phyloP scores from a whole-genome alignment of 2,113 vertebrate species.

The Neofelis nebulosa region DNA sequence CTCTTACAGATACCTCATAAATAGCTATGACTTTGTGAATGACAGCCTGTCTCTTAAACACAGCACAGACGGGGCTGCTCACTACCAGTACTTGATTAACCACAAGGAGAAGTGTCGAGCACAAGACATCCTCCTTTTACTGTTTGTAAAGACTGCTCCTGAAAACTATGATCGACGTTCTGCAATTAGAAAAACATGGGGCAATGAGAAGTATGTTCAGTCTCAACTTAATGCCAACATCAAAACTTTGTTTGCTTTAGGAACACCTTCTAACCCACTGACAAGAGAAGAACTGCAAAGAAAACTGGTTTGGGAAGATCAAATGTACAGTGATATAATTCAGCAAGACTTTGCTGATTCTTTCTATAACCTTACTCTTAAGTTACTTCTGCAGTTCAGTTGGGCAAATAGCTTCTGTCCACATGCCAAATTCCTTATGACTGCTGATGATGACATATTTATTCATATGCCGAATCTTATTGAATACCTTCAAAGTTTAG shows the following conservation, averaged over 20 bases:
- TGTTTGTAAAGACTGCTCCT: constrained; percentile 94
- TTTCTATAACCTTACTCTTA: constrained; percentile 95
- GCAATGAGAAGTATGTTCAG: constrained; percentile 88
- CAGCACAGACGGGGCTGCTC: constrained; percentile 76
- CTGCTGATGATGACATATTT: constrained; percentile 96
- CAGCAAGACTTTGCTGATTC: constrained; percentile 95
- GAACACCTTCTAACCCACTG: constrained; percentile 73
- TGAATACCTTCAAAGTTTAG: constrained; percentile 88
- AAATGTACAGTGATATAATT: constrained; percentile 87
- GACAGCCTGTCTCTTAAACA: constrained; percentile 85
- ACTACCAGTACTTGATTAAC: constrained; percentile 91
- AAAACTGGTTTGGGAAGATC: constrained; percentile 87
- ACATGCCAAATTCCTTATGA: constrained; percentile 94
- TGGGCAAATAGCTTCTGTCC: constrained; percentile 92
- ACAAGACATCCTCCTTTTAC: constrained; percentile 89
- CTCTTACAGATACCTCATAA: constrained; percentile 94
- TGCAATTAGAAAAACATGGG: constrained; percentile 93
- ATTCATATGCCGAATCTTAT: constrained; percentile 95
- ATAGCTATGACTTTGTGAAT: constrained; percentile 93
- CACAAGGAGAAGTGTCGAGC: constrained; percentile 88
- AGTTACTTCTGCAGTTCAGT: constrained; percentile 93
- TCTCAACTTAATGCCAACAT: constrained; percentile 87
- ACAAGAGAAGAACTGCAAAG: constrained; percentile 78
- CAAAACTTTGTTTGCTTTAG: constrained; percentile 92
- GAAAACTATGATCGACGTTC: constrained; percentile 88